Percentiles rank a stretch among this genome's conserved stretches.
Conservation (phyloP, 2,888 invertebrate genomes). For the Aphidoletes aphidimyza region DNA sequence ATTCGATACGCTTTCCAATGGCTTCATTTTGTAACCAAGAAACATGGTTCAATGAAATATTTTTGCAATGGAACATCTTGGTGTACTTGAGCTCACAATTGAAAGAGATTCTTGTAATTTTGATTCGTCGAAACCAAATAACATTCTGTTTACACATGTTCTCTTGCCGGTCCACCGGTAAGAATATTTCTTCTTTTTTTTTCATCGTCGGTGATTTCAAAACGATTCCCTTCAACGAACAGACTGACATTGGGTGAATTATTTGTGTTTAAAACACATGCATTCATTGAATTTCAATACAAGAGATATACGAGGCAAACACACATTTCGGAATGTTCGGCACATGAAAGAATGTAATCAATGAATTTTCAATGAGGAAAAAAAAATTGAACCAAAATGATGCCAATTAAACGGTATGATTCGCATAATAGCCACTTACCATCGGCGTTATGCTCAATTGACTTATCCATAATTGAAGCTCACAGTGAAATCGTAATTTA, state of each 20-base stretch:
- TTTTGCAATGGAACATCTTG: not conserved
- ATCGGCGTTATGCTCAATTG: slow-evolving; percentile 31
- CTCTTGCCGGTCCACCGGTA: no score
- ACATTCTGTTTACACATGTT: no score
- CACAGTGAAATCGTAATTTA: slow-evolving; percentile 47
- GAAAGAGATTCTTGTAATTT: no score
- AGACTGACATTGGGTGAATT: no score
- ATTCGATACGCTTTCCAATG: slow-evolving; percentile 38
- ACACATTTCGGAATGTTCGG: not conserved
- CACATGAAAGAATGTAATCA: not conserved
- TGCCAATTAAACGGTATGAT: slow-evolving; percentile 7
- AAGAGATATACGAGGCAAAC: no score
- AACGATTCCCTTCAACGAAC: no score
- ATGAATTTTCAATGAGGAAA: not conserved
- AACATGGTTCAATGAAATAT: not conserved
- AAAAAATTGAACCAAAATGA: not conserved
- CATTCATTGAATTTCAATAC: no score
- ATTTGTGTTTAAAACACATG: no score
- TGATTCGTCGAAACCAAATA: no score
- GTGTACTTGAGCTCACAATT: not conserved
- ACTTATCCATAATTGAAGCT: slow-evolving; percentile 46
- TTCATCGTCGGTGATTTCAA: no score
- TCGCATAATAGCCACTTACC: slow-evolving; percentile 24
- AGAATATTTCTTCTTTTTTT: no score
- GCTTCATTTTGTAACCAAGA: slow-evolving; percentile 10